Evolutionary conservation across 2,888 invertebrate genomes (phyloP).

Genomic region (Boloria selene): DNA sequence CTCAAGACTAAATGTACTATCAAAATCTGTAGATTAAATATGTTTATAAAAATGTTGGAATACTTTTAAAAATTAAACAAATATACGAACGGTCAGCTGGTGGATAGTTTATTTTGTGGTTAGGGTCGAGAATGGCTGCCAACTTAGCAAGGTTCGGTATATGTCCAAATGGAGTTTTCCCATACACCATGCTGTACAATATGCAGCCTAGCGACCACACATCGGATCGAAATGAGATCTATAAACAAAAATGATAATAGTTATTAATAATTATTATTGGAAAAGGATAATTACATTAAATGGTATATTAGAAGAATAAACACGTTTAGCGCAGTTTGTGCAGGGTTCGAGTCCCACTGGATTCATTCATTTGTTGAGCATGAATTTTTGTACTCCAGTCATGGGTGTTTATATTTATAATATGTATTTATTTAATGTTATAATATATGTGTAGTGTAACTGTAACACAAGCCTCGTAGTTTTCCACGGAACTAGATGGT

Average conservation of each 20-base stretch:
- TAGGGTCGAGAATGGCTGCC: conserved; percentile 88
- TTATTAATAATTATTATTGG: not conserved
- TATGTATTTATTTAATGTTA: too few species aligned
- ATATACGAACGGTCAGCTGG: conserved; percentile 71
- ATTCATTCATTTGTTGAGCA: too few species aligned
- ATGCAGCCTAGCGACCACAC: conserved; percentile 99
- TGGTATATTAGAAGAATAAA: not conserved
- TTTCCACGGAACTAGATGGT: too few species aligned
- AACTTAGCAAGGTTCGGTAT: conserved; percentile 89
- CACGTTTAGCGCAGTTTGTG: too few species aligned
- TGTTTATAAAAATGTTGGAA: not conserved
- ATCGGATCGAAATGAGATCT: conserved; percentile 96
- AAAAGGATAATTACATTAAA: not conserved
- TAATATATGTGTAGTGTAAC: too few species aligned
- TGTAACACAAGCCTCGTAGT: too few species aligned
- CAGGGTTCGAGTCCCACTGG: too few species aligned
- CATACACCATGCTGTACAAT: conserved; percentile 95
- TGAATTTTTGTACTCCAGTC: too few species aligned
- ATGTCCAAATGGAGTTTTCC: conserved; percentile 94
- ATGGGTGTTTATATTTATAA: too few species aligned
- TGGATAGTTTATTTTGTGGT: conserved; percentile 89
- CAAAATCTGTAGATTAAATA: not conserved
- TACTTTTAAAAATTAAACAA: not conserved
- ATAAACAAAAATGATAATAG: conserved; percentile 38
- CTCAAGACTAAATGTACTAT: too few species aligned